Evolutionary conservation across 2,113 vertebrate species (phyloP), one percentile per base, ranked within the genome.

Genomic region (Ranitomeya imitator): DNA sequence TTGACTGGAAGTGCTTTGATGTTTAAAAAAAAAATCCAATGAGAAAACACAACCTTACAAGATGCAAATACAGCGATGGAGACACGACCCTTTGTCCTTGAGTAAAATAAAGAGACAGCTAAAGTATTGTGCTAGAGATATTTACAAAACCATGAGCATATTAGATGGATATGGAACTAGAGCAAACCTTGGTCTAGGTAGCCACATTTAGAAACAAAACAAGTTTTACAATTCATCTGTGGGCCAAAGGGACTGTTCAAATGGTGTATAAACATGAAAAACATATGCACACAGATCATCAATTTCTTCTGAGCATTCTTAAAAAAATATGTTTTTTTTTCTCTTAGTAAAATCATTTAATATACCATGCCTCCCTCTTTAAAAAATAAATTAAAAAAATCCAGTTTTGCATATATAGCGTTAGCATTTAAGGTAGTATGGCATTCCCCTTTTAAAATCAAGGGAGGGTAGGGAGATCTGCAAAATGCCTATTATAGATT

Each of bases 351-450:
- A 97, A 96, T 96, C 91, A 93, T 95, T 96, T 94, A 95, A 96
- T 96, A 97, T 94, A 96, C 95, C 95, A 95, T 95, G 95, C 95
- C 95, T 96, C 96, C 96, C 96, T 96, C 95, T 96, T 94, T 96
- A 95, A 93, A 97, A 97, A 96, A 95, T 93, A 96, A 96, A 96
- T 93, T 93, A 93, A 96, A 97, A 96, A 93, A 96, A 96, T 95
- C 93, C 96, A 96, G 95, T 97, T 98, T 99, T 99, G 98, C 98
- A 98, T 98, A 98, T 98, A 96, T 96, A 97, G 97, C 96, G 12
- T 99, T 97, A 98, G 97, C 96, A 96, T 99, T 99, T 99, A 99
- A 99, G 98, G 98, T 99, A 99, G 98, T 97, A 99, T 99, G 98
- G 97, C 98, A 96, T 96, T 95, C 96, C 96, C 97, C 97, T 94